Evolutionary conservation across 2,113 vertebrate genomes (phyloP).

Genomic region (Archilochus colubris): DNA sequence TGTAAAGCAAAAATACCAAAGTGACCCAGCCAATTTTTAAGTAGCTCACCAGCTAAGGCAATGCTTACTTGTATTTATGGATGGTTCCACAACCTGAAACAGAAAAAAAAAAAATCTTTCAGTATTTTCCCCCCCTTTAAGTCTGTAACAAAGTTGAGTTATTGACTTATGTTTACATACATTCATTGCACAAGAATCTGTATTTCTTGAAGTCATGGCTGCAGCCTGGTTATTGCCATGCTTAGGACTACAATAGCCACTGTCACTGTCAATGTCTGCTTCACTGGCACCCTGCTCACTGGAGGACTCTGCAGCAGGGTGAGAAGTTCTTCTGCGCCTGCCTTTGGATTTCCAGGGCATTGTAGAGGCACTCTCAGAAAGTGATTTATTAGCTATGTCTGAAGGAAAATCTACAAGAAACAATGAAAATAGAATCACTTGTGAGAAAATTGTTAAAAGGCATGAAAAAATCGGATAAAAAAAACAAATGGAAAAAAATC

Average conservation of each 20-base stretch:
- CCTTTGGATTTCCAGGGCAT: conserved; percentile 89
- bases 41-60: background rate
- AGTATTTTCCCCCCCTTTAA: background rate
- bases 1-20: background rate
- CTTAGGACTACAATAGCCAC: conserved; percentile 96
- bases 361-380: conserved; percentile 81
- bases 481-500: background rate
- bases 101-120: background rate
- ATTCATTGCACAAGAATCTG: conserved; percentile 72
- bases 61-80: conserved; percentile 84
- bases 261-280: conserved; percentile 97
- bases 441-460: background rate
- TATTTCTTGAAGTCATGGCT: conserved; percentile 64
- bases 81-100: conserved; percentile 85
- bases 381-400: conserved; percentile 86
- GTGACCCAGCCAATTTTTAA: background rate
- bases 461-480: background rate
- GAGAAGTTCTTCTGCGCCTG: conserved; percentile 85
- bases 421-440: background rate
- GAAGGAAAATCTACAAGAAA: conserved; percentile 87
- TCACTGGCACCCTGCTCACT: conserved; percentile 92
- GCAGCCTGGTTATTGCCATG: conserved; percentile 85
- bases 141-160: background rate
- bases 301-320: conserved; percentile 87
- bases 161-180: conserved; percentile 61